phyloP scores from a whole-genome alignment of 2,113 vertebrate species.

The Ctenodactylus gundi region DNA sequence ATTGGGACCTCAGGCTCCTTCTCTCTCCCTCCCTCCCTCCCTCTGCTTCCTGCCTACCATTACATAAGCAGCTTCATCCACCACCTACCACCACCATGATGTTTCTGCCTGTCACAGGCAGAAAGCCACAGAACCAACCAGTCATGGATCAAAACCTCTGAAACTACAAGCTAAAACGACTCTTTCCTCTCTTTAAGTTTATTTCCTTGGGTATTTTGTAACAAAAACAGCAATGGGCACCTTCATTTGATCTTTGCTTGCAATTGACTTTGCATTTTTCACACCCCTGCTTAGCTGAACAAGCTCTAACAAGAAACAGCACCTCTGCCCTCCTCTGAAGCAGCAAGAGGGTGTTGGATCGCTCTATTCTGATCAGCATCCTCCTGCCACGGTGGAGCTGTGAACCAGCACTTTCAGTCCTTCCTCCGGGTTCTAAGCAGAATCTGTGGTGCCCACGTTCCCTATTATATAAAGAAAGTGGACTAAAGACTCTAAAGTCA shows the following conservation, averaged over 20 bases:
- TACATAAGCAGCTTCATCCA: background rate
- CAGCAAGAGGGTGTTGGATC: background rate
- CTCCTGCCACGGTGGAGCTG: background rate
- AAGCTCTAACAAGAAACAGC: background rate
- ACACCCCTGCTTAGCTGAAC: background rate
- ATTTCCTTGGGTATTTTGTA: background rate
- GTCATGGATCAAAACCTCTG: background rate
- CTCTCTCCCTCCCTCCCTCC: background rate
- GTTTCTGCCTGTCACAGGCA: no score
- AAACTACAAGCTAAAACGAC: background rate
- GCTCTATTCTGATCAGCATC: background rate
- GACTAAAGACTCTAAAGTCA: no score
- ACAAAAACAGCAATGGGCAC: background rate
- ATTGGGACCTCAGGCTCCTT: background rate
- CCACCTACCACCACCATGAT: background rate
- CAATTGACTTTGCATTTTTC: background rate
- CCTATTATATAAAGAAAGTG: background rate
- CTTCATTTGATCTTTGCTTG: no score
- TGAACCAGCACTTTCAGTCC: background rate
- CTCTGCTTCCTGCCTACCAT: background rate
- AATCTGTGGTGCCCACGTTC: background rate
- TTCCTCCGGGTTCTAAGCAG: background rate
- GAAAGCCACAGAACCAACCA: background rate
- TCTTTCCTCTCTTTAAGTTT: background rate
- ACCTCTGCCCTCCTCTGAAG: background rate